Base-by-base conservation (phyloP, 2,888 invertebrate genomes). In the Drosophila fungiperda region DNA sequence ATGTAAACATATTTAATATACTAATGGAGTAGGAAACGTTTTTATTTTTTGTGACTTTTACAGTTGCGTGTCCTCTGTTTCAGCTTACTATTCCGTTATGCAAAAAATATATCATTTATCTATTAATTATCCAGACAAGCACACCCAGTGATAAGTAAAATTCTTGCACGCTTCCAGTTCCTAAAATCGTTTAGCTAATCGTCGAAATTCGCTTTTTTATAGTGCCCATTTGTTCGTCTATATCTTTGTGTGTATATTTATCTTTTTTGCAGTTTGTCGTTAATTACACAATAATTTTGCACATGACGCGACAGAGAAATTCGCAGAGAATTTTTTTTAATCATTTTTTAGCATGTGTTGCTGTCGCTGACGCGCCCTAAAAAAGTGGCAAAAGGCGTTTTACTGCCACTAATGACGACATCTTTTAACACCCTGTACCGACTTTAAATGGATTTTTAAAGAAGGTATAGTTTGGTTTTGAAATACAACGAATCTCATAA, bases 211-310 rank as follows among this genome's bases (percentile, higher is more conserved):
- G 26, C 26, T 57, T 63, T 70, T 70, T 71, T 70, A 64, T 63
- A 20, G 29, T 48, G 58, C 36, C 62, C 70, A 63, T 71, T 76
- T 49, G 59, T 60, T 68, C 57, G 66, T 73, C 67, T 67, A 59
- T 55, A 62, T 61, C 59, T 55, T 49, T 60, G 40, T 26, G 12
- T 29, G 50, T 52, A 55, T 68, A 40, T 40, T 35, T 54, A 29
- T 40, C 23, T 42, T 53, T 62, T 55, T 40, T 48, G 50, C 57
- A 62, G 40, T 52, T 65, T 49, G 61, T 63, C 72, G 83, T 83
- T 84, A 84, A 84, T 84, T 84, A 78, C 86, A 88, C 88, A 85
- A 84, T 87, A 87, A 84, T 84, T 84, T 87, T 82, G 86, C 84
- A 84, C 88, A 84, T 86, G 88, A 80, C 88, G 88, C 83, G 78